Percentiles rank a stretch among this genome's conserved stretches.
phyloP scores from a whole-genome alignment of 2,888 invertebrate species.

The Harpalus rufipes region DNA sequence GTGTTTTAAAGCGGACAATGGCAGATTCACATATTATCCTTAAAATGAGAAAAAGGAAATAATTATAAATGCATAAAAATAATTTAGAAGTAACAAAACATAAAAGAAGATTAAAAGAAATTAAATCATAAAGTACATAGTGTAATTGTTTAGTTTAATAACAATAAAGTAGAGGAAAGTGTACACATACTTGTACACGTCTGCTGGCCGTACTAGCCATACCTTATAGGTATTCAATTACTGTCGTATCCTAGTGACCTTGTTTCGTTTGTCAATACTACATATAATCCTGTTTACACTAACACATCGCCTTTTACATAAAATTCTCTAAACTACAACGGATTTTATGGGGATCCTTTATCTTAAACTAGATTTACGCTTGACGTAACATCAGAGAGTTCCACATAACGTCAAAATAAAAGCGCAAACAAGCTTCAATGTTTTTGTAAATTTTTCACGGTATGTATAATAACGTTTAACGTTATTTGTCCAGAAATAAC shows the following conservation, averaged over 20 bases:
- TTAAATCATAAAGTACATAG: neutral
- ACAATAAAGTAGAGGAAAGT: conserved; percentile 47
- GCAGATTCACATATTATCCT: conserved; percentile 15
- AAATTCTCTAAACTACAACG: neutral
- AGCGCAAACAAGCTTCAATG: no score
- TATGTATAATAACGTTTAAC: no score
- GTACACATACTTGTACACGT: conserved; percentile 55
- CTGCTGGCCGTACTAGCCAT: conserved; percentile 28
- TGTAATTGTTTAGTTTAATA: conserved; percentile 32
- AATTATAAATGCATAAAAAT: conserved; percentile 40
- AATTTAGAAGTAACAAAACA: conserved; percentile 20
- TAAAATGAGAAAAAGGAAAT: conserved; percentile 37
- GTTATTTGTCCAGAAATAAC: no score
- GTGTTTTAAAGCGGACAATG: conserved; percentile 46
- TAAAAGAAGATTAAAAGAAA: conserved; percentile 11
- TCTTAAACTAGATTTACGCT: neutral
- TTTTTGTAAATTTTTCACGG: no score
- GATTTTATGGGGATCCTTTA: conserved; percentile 12
- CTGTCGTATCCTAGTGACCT: conserved; percentile 66
- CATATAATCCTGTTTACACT: conserved; percentile 58
- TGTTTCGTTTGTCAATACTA: conserved; percentile 64
- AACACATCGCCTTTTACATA: conserved; percentile 57
- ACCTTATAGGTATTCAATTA: conserved; percentile 66
- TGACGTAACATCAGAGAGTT: no score
- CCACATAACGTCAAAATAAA: no score